Percentiles rank a stretch among this genome's conserved stretches.
Evolutionary conservation across 2,888 invertebrate genomes (phyloP).

Genomic region (Stenodera caucasica): DNA sequence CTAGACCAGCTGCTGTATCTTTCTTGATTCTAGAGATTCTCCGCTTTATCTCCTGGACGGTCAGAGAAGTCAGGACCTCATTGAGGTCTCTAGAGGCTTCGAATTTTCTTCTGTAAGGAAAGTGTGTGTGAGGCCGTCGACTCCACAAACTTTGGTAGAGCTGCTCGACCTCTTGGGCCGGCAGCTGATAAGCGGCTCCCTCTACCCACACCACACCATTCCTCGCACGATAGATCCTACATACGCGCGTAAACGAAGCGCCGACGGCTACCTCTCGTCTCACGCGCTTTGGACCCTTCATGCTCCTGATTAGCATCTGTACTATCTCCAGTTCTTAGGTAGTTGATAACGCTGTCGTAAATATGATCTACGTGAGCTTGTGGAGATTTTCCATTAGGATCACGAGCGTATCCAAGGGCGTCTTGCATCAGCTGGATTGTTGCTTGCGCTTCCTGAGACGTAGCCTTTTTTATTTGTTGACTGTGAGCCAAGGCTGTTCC

Average conservation of each 20-base stretch:
- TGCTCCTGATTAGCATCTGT: not conserved
- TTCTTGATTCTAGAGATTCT: conserved; percentile 29
- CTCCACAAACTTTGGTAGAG: conserved; percentile 42
- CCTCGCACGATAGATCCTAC: conserved; percentile 43
- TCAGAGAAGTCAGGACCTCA: conserved; percentile 18
- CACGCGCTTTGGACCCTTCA: not conserved
- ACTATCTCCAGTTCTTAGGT: conserved; percentile 1
- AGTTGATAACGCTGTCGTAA: conserved; percentile 10
- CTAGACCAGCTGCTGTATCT: conserved; percentile 36
- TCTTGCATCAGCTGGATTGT: conserved; percentile 17
- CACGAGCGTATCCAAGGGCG: conserved; percentile 17
- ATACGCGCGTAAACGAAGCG: conserved; percentile 39
- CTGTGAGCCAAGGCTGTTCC: conserved; percentile 10
- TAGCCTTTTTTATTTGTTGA: conserved; percentile 13
- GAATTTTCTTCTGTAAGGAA: conserved; percentile 24
- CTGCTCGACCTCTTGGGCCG: conserved; percentile 21
- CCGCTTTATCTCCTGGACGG: conserved; percentile 21
- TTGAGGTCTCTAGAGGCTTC: conserved; percentile 22
- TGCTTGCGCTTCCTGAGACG: conserved; percentile 11
- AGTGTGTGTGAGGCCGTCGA: conserved; percentile 27
- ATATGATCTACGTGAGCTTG: conserved; percentile 26
- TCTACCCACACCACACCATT: conserved; percentile 31
- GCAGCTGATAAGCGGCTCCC: not conserved
- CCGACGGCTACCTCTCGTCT: conserved; percentile 22
- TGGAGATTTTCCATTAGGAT: conserved; percentile 17